Evolutionary conservation across 1,140 invertebrate genomes (phyloP).

Genomic region (Drosophila dunni): DNA sequence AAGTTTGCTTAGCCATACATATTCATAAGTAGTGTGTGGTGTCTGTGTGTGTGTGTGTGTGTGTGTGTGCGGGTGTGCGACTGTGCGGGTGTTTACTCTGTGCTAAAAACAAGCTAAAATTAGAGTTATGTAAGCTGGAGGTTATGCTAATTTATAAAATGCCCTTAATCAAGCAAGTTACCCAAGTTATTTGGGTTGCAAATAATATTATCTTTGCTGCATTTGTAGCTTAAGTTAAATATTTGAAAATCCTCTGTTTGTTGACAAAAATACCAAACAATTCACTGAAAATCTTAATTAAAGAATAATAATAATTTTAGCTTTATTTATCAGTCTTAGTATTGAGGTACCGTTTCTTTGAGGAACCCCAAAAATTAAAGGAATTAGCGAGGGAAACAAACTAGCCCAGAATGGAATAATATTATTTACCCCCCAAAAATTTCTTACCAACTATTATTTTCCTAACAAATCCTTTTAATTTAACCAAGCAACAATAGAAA

Average conservation of each 20-base stretch:
- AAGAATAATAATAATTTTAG: too few species aligned
- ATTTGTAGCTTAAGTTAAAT: background rate
- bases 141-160: background rate
- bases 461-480: background rate
- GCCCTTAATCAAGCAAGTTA: background rate
- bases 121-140: background rate
- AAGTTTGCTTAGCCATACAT: constrained; percentile 12
- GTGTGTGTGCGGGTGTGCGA: background rate
- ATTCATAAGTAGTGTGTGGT: background rate
- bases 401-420: too few species aligned
- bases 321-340: too few species aligned
- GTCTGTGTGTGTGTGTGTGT: background rate
- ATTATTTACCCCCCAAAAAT: too few species aligned
- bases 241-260: too few species aligned
- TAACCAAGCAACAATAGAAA: background rate
- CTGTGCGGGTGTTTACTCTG: background rate
- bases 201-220: constrained; percentile 7
- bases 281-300: too few species aligned
- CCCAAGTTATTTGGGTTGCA: background rate
- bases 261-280: too few species aligned
- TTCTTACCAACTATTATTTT: too few species aligned
- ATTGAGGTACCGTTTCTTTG: too few species aligned
- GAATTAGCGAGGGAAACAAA: too few species aligned
- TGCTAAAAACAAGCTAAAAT: constrained; percentile 3
- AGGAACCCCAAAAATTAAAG: too few species aligned